phyloP scores from a whole-genome alignment of 1,140 invertebrate species.

The Cyclina sinensis region DNA sequence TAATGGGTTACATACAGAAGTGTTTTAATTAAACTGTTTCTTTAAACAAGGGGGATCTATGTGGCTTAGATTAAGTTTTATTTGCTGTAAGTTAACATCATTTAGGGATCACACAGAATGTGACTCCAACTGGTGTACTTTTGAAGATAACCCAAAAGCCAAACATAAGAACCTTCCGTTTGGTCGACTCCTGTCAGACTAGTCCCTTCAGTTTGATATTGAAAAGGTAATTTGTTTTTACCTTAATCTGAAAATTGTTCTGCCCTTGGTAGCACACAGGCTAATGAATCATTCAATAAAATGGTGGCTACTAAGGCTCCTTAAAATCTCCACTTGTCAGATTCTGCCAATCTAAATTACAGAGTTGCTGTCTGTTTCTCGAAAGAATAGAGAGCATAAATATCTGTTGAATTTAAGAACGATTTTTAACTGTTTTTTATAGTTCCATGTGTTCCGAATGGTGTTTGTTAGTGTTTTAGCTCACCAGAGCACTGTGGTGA shows the following conservation, averaged over 20 bases:
- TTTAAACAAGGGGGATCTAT: neutral
- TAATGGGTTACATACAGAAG: neutral
- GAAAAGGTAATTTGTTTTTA: neutral
- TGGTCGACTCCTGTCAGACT: neutral
- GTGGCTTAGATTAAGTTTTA: neutral
- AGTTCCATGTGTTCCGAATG: no score
- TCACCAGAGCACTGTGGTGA: no score
- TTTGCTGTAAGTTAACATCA: neutral
- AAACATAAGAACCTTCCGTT: neutral
- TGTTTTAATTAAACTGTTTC: slow-evolving; percentile 5
- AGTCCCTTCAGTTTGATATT: neutral
- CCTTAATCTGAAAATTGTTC: neutral
- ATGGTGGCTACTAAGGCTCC: neutral
- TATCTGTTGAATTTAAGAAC: no score
- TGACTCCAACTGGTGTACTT: slow-evolving; percentile 30
- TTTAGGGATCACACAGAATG: slow-evolving; percentile 18
- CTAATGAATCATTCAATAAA: slow-evolving; percentile 19
- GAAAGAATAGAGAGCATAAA: no score
- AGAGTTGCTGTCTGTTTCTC: slow-evolving; percentile 6
- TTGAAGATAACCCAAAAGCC: neutral
- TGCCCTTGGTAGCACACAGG: slow-evolving; percentile 18
- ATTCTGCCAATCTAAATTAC: slow-evolving; percentile 42
- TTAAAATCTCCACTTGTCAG: slow-evolving; percentile 24
- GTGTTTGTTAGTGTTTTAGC: no score
- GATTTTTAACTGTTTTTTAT: no score